phyloP scores from a whole-genome alignment of 1,140 invertebrate genomes.

The Magallana gigas region DNA sequence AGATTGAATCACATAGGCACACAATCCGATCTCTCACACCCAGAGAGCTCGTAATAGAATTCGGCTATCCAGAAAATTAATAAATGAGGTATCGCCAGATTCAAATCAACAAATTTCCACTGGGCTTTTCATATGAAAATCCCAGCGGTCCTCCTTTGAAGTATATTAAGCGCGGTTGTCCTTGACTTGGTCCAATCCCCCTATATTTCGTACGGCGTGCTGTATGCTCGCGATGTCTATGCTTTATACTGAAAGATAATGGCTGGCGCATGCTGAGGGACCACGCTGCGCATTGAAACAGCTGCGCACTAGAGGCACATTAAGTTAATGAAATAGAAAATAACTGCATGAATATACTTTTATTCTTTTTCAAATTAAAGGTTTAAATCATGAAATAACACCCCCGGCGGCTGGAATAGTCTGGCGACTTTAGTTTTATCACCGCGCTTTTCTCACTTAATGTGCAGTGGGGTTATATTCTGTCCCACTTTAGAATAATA shows the following conservation, averaged over 20 bases:
- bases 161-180: constrained; percentile 16
- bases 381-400: constrained; percentile 14
- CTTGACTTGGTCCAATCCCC: background rate
- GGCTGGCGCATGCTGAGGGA: background rate
- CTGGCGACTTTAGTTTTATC: background rate
- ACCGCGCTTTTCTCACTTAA: background rate
- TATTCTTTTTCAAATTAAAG: constrained; percentile 26
- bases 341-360: constrained; percentile 10
- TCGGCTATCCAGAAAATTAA: constrained; percentile 31
- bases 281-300: constrained; percentile 7
- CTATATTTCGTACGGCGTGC: background rate
- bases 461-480: too few relatives aligned
- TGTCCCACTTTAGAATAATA: too few relatives aligned
- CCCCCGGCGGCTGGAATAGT: background rate
- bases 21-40: background rate
- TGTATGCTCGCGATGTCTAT: background rate
- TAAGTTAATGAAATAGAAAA: constrained; percentile 37
- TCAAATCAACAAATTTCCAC: constrained; percentile 32
- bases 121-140: constrained; percentile 12
- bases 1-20: constrained; percentile 3
- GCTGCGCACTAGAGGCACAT: constrained; percentile 22
- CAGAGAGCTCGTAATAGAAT: constrained; percentile 2
- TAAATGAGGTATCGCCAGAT: constrained; percentile 22
- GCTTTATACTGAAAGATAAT: constrained; percentile 9
- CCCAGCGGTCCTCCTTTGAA: constrained; percentile 18